These are phyloP conservation scores for Pseudoips prasinana DNA, from an alignment of 2,888 invertebrate species.

Conservation along the genomic window DNA sequence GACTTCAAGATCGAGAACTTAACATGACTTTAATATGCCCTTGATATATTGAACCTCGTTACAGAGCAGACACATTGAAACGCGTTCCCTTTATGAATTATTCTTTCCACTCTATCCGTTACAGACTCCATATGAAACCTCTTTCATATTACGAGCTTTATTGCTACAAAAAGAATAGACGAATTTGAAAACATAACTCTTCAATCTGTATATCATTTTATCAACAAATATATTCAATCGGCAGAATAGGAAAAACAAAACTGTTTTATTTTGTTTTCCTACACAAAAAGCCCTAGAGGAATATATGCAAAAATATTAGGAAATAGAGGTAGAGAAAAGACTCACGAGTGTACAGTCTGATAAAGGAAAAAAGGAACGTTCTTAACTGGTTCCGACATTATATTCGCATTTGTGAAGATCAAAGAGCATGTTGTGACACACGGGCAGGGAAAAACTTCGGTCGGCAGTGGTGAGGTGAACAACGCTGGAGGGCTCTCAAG, in stretches of 20 bases:
- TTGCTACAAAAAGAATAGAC: conserved; percentile 35
- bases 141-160: conserved; percentile 36
- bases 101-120: conserved; percentile 26
- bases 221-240: conserved; percentile 60
- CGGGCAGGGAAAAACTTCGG: conserved; percentile 64
- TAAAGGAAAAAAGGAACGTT: conserved; percentile 61
- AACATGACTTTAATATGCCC: conserved; percentile 67
- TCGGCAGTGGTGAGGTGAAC: conserved; percentile 54
- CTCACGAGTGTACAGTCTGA: conserved; percentile 51
- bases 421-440: conserved; percentile 77
- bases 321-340: conserved; percentile 41
- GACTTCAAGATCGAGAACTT: conserved; percentile 58
- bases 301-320: conserved; percentile 48
- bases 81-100: conserved; percentile 54
- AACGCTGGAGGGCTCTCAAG: conserved; percentile 66
- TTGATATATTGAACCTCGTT: conserved; percentile 62
- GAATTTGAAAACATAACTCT: conserved; percentile 46
- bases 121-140: conserved; percentile 28
- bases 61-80: conserved; percentile 53
- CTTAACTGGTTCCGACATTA: conserved; percentile 75
- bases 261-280: conserved; percentile 56
- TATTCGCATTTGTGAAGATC: conserved; percentile 79
- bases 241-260: conserved; percentile 56
- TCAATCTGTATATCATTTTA: conserved; percentile 55
- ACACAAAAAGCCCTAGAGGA: conserved; percentile 53